Percentiles rank a stretch among this genome's conserved stretches.
phyloP scores from a whole-genome alignment of 2,113 vertebrate genomes.

The Psammodynastes pulverulentus region DNA sequence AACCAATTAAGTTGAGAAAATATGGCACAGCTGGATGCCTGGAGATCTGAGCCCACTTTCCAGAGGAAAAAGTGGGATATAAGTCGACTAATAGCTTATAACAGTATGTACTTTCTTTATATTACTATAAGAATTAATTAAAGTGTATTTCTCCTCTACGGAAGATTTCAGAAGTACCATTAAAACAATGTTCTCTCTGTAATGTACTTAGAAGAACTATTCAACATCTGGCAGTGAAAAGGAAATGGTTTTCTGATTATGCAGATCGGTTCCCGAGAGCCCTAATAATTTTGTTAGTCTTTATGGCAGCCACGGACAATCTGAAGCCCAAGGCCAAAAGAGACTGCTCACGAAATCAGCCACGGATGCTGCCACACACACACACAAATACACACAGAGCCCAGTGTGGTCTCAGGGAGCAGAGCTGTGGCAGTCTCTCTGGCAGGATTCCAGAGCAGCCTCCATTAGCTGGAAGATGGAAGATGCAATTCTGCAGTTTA shows the following conservation, averaged over 20 bases:
- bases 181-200: not conserved
- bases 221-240: not conserved
- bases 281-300: not conserved
- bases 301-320: not conserved
- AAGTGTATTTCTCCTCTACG: not conserved
- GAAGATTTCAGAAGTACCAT: not conserved
- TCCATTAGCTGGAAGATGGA: not conserved
- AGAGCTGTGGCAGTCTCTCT: not conserved
- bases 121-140: constrained; percentile 53
- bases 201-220: not conserved
- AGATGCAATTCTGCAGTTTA: not conserved
- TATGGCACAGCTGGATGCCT: not conserved
- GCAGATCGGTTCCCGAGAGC: not conserved
- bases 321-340: not conserved
- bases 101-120: constrained; percentile 53
- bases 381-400: not conserved
- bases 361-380: not conserved
- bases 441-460: not conserved
- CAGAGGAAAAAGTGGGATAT: constrained; percentile 7
- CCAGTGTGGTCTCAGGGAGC: not conserved
- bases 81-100: constrained; percentile 51
- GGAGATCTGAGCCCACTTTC: not conserved
- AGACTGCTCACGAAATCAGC: not conserved
- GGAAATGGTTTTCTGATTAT: not conserved
- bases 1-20: not conserved